Evolutionary conservation across 2,797 vertebrate species (phyloP).

Genomic region (Chaetodon trifasciatus): DNA sequence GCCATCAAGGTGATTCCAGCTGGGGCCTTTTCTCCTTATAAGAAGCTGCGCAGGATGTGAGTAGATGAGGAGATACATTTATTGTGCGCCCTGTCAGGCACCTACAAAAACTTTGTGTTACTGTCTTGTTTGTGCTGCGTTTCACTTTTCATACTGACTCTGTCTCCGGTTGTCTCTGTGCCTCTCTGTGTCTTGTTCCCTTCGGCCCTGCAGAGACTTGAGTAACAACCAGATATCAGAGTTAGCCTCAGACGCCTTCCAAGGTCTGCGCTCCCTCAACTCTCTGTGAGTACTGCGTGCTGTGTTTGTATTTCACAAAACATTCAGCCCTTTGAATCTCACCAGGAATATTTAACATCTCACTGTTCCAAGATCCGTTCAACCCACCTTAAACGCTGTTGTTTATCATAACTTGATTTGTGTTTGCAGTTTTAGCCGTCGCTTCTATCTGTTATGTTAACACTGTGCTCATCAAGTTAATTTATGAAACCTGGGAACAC

Average conservation of each 20-base stretch:
- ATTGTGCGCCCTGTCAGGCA: slow-evolving; percentile 41
- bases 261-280: slow-evolving; percentile 96
- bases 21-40: slow-evolving; percentile 97
- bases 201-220: slow-evolving; percentile 86
- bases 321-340: neutral
- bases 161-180: neutral
- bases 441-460: slow-evolving; percentile 13
- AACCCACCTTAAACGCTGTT: neutral
- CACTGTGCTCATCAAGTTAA: neutral
- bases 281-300: slow-evolving; percentile 88
- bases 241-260: slow-evolving; percentile 95
- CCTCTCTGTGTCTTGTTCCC: slow-evolving; percentile 7
- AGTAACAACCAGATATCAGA: slow-evolving; percentile 99
- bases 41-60: slow-evolving; percentile 97
- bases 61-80: slow-evolving; percentile 77
- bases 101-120: slow-evolving; percentile 20
- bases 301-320: slow-evolving; percentile 28
- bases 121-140: slow-evolving; percentile 18
- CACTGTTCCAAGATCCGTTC: neutral
- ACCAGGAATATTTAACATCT: neutral
- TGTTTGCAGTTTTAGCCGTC: neutral
- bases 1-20: slow-evolving; percentile 97
- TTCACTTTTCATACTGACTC: slow-evolving; percentile 20
- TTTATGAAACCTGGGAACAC: slow-evolving; percentile 2
- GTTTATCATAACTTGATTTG: neutral